These are phyloP conservation scores for Zophobas morio DNA, from an alignment of 1,140 invertebrate genomes.

Conservation along the genomic window DNA sequence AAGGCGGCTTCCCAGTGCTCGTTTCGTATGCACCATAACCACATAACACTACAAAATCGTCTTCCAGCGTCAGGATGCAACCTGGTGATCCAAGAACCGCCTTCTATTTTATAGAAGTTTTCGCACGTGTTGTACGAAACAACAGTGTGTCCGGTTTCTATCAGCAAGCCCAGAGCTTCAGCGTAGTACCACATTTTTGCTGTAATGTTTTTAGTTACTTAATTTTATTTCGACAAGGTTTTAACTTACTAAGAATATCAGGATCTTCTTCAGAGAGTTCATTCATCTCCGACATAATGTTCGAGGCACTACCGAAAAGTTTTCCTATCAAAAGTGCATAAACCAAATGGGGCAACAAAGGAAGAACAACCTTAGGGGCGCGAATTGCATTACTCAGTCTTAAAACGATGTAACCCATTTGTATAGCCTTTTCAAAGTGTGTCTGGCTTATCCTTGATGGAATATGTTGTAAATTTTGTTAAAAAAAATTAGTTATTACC, in stretches of 20 bases:
- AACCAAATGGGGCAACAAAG: slow-evolving; percentile 66
- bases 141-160: slow-evolving; percentile 69
- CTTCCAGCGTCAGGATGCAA: slow-evolving; percentile 67
- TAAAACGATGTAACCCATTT: slow-evolving; percentile 67
- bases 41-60: slow-evolving; percentile 68
- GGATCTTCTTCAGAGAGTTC: slow-evolving; percentile 64
- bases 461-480: slow-evolving; percentile 1
- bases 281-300: slow-evolving; percentile 68
- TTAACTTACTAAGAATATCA: slow-evolving; percentile 67
- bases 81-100: slow-evolving; percentile 61
- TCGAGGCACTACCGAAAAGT: slow-evolving; percentile 64
- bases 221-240: background rate
- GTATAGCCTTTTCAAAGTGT: slow-evolving; percentile 62
- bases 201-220: background rate
- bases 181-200: slow-evolving; percentile 69
- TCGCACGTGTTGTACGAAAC: slow-evolving; percentile 60
- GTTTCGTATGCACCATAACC: slow-evolving; percentile 68
- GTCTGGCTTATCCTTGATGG: slow-evolving; percentile 61
- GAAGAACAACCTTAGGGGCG: slow-evolving; percentile 62
- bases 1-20: slow-evolving; percentile 68
- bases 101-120: slow-evolving; percentile 66
- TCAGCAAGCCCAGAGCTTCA: slow-evolving; percentile 67
- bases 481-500: slow-evolving; percentile 58
- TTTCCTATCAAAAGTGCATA: slow-evolving; percentile 65
- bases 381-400: slow-evolving; percentile 65